Conservation (phyloP, 2,113 vertebrate genomes). For the Rallus limicola region DNA sequence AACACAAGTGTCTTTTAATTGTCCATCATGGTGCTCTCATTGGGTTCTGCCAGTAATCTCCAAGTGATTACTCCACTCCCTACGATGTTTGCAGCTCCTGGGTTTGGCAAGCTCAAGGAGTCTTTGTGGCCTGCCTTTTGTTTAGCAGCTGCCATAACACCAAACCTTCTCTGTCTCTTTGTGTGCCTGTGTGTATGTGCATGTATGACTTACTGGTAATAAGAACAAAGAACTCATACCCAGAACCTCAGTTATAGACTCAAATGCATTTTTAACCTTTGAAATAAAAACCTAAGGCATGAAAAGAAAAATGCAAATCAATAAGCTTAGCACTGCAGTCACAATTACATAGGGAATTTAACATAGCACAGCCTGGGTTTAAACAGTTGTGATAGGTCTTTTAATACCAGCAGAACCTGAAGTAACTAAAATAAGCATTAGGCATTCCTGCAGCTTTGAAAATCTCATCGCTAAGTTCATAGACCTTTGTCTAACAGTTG, state of each 20-base stretch:
- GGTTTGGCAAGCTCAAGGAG: background rate
- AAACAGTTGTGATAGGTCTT: background rate
- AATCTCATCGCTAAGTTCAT: background rate
- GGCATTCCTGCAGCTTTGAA: background rate
- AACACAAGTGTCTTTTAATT: background rate
- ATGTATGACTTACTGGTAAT: background rate
- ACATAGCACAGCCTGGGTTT: background rate
- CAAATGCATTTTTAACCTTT: background rate
- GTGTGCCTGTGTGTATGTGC: background rate
- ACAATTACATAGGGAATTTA: background rate
- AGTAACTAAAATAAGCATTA: background rate
- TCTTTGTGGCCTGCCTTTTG: background rate
- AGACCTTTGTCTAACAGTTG: background rate
- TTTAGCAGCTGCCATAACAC: background rate
- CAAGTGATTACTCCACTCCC: background rate
- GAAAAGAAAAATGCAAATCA: background rate
- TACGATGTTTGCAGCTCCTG: background rate
- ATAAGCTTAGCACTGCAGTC: background rate
- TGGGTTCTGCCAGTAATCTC: background rate
- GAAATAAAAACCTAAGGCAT: background rate
- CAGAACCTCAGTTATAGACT: background rate
- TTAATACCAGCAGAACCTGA: background rate
- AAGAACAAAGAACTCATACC: background rate
- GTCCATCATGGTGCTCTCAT: background rate
- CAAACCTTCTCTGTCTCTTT: background rate